These are phyloP conservation scores for Lasioglossum lativentre DNA, from an alignment of 2,888 invertebrate species.

Conservation along the genomic window DNA sequence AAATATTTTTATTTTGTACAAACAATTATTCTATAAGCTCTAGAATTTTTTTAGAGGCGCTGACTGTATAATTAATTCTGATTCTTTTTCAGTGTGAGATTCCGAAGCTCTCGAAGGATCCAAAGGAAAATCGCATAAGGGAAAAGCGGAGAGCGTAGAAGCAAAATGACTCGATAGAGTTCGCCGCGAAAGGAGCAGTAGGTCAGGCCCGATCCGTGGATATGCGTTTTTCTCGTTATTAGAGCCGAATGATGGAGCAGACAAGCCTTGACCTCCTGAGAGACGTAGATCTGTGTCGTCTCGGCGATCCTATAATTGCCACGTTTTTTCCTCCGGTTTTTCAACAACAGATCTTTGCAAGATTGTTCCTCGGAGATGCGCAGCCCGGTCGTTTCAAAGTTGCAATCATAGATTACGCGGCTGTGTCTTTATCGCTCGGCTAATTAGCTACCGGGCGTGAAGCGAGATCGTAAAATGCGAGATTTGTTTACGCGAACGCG, in stretches of 20 bases:
- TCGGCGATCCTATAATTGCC: background rate
- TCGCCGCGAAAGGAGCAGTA: constrained; percentile 65
- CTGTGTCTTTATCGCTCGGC: background rate
- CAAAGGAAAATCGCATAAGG: background rate
- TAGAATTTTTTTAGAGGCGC: background rate
- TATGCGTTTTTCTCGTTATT: constrained; percentile 47
- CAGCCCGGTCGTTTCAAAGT: background rate
- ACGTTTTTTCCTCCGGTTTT: background rate
- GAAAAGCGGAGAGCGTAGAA: background rate
- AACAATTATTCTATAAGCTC: background rate
- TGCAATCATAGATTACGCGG: constrained; percentile 37
- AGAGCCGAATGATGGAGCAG: constrained; percentile 28
- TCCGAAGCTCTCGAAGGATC: background rate
- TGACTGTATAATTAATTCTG: background rate
- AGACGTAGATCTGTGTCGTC: constrained; percentile 28
- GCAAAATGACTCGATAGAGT: background rate
- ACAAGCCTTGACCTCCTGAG: constrained; percentile 57
- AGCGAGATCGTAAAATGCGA: constrained; percentile 27
- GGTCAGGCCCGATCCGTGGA: constrained; percentile 52
- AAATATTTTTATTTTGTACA: background rate
- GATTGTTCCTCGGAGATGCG: background rate
- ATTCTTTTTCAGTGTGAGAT: background rate
- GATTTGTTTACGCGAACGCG: constrained; percentile 15
- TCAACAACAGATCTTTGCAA: background rate
- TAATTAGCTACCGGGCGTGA: background rate